Evolutionary conservation across 2,113 vertebrate genomes (phyloP).

Genomic region (Felis catus): F.catus_Fca126_mat1.0 CM031423.1:66994001-66994500

Average conservation of each 20-base stretch:
- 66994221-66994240: too few relatives aligned
- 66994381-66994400: not conserved
- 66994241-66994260: too few relatives aligned
- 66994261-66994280: too few relatives aligned
- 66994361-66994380: not conserved
- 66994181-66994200: too few relatives aligned
- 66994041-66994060: not conserved
- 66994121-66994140: too few relatives aligned
- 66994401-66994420: not conserved
- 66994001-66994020: not conserved
- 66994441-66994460: not conserved
- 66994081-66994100: too few relatives aligned
- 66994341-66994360: not conserved
- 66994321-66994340: not conserved
- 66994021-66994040: not conserved
- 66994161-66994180: too few relatives aligned
- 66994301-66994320: not conserved
- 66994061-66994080: not conserved
- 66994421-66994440: not conserved
- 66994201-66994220: too few relatives aligned
- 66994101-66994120: too few relatives aligned
- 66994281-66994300: not conserved
- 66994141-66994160: too few relatives aligned
- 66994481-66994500: not conserved
- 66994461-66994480: not conserved